Evolutionary conservation across 2,888 invertebrate genomes (phyloP).

Genomic region (Chrysolina americana): DNA sequence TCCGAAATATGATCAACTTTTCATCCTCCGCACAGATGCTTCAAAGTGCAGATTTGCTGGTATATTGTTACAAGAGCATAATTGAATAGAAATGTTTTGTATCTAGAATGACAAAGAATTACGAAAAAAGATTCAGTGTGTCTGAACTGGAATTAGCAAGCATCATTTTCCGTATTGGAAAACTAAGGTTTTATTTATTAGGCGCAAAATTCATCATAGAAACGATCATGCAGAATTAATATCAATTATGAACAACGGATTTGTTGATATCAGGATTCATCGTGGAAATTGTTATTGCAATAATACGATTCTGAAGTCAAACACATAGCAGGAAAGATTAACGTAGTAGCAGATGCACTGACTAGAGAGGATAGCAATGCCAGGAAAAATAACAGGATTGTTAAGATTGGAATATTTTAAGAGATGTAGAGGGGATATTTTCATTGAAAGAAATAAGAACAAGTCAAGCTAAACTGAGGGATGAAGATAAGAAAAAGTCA

Average conservation of each 20-base stretch:
- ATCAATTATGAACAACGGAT: constrained; percentile 25
- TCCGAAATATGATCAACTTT: background rate
- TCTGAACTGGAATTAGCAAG: constrained; percentile 29
- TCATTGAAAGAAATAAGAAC: too few species aligned
- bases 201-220: constrained; percentile 32
- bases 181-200: constrained; percentile 28
- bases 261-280: constrained; percentile 28
- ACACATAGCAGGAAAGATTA: constrained; percentile 14
- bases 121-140: background rate
- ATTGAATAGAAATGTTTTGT: constrained; percentile 10
- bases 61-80: constrained; percentile 24
- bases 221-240: constrained; percentile 31
- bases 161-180: constrained; percentile 26
- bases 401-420: too few species aligned
- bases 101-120: background rate
- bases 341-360: too few species aligned
- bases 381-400: too few species aligned
- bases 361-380: too few species aligned
- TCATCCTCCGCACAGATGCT: constrained; percentile 30
- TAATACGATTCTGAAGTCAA: constrained; percentile 32
- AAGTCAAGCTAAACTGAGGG: too few species aligned
- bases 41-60: constrained; percentile 25
- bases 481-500: too few species aligned
- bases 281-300: constrained; percentile 24
- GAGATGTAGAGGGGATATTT: too few species aligned